Conservation (phyloP, 1,140 invertebrate species). For the Euschistus heros region DNA sequence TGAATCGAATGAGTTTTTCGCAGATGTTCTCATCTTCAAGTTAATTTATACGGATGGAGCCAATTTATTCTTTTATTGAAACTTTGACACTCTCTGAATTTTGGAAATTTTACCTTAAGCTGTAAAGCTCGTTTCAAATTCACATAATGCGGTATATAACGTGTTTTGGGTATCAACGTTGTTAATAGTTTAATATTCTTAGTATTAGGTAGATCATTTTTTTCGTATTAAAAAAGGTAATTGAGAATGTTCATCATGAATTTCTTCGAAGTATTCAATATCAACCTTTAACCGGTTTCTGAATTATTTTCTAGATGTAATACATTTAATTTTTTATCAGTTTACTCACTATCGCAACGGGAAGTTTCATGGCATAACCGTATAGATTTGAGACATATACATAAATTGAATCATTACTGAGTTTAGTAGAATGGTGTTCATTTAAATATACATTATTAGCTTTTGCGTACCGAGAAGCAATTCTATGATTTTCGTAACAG, state of each 20-base stretch:
- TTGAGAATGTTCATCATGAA: too few species aligned
- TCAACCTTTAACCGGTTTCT: too few species aligned
- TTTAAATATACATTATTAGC: conserved; percentile 40
- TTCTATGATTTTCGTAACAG: conserved; percentile 33
- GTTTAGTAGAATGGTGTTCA: conserved; percentile 35
- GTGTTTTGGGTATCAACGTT: too few species aligned
- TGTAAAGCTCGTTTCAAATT: conserved; percentile 30
- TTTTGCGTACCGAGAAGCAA: conserved; percentile 34
- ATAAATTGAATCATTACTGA: conserved; percentile 36
- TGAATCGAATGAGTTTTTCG: conserved; percentile 34
- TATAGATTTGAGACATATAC: conserved; percentile 46
- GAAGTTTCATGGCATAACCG: conserved; percentile 39
- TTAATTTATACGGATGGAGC: conserved; percentile 34
- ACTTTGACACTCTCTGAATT: too few species aligned
- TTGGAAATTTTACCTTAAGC: conserved; percentile 31
- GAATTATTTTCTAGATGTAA: background rate
- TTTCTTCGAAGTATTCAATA: too few species aligned
- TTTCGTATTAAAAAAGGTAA: too few species aligned
- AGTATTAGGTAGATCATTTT: too few species aligned
- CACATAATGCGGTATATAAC: conserved; percentile 33
- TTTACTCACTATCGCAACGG: conserved; percentile 39
- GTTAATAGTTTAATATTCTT: too few species aligned
- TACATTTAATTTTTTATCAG: conserved; percentile 28
- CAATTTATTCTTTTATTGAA: conserved; percentile 30
- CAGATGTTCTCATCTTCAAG: conserved; percentile 29